Conservation (phyloP, 2,797 vertebrate species). For the Enteromius argenteus region DNA sequence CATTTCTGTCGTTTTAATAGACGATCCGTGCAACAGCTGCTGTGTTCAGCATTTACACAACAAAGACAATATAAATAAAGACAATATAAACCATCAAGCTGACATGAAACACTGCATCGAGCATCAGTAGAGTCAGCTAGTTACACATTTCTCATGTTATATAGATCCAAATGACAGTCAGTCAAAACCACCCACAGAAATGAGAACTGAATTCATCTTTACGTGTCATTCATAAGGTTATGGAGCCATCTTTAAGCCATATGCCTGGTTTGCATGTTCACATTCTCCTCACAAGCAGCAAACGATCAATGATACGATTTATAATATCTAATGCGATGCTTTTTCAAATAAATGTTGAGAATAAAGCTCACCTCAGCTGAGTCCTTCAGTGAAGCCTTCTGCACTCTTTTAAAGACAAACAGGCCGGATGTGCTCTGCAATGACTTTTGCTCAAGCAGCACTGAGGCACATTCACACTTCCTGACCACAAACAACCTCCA, state of each 20-base stretch:
- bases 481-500: constrained; percentile 70
- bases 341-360: not conserved
- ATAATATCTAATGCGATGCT: not conserved
- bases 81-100: not conserved
- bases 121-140: not conserved
- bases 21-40: not conserved
- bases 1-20: not conserved
- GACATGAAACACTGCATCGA: not conserved
- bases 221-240: not conserved
- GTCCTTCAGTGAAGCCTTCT: constrained; percentile 32
- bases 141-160: not conserved
- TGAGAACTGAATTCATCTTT: not conserved
- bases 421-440: constrained; percentile 65
- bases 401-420: constrained; percentile 18
- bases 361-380: constrained; percentile 47
- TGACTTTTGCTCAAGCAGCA: constrained; percentile 63
- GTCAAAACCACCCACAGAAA: constrained; percentile 17
- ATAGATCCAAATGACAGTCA: not conserved
- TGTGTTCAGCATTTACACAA: constrained; percentile 1
- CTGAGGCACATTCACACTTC: constrained; percentile 71
- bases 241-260: not conserved
- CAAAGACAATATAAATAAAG: not conserved
- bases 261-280: not conserved
- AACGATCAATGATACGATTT: not conserved
- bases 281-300: not conserved